Percentiles rank a stretch among this genome's conserved stretches.
Conservation (phyloP, 2,888 invertebrate species). For the Glyphotaelius pellucidus region DNA sequence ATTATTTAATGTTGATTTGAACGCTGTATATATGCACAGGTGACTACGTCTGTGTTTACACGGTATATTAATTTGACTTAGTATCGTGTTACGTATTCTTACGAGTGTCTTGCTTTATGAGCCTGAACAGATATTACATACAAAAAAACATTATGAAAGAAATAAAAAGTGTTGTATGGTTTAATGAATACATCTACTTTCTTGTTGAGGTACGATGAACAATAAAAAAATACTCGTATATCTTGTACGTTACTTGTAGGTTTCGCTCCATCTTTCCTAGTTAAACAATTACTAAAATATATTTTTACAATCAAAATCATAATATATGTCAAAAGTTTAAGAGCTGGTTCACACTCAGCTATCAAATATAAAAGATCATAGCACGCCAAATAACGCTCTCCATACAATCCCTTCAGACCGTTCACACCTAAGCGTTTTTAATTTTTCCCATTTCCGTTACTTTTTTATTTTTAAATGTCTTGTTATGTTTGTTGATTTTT, state of each 20-base stretch:
- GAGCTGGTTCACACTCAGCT: too few relatives aligned
- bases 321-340: too few relatives aligned
- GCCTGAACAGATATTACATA: background rate
- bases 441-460: too few relatives aligned
- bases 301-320: too few relatives aligned
- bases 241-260: background rate
- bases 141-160: background rate
- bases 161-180: background rate
- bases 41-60: constrained; percentile 30
- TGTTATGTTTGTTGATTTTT: too few relatives aligned
- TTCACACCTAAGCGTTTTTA: too few relatives aligned
- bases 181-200: background rate
- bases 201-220: background rate
- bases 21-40: constrained; percentile 18
- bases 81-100: constrained; percentile 23
- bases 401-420: too few relatives aligned
- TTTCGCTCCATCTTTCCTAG: background rate
- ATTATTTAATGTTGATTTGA: constrained; percentile 8
- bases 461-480: too few relatives aligned
- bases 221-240: background rate
- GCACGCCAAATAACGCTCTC: too few relatives aligned
- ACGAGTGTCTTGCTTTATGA: background rate
- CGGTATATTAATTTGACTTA: constrained; percentile 30
- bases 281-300: too few relatives aligned
- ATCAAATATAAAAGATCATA: too few relatives aligned